phyloP scores from a whole-genome alignment of 2,113 vertebrate species.

The Odocoileus virginianus region DNA sequence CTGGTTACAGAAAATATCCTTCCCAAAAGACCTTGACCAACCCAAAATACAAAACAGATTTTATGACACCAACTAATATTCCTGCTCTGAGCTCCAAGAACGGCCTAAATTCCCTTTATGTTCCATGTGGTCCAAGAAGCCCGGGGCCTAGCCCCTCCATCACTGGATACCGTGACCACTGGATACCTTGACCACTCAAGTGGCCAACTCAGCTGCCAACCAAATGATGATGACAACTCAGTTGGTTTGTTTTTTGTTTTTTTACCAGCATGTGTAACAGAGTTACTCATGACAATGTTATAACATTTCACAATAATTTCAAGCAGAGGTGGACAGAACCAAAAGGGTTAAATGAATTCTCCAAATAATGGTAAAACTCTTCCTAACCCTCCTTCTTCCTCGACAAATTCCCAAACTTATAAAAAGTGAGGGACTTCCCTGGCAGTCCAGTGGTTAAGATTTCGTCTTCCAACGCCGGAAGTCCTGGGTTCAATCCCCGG shows the following conservation, averaged over 20 bases:
- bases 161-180: no score
- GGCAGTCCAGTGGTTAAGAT: not conserved
- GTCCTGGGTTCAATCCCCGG: not conserved
- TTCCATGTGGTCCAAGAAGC: not conserved
- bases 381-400: not conserved
- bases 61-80: not conserved
- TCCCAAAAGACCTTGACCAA: not conserved
- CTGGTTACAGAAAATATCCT: not conserved
- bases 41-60: not conserved
- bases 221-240: accelerated
- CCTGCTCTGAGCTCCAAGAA: not conserved
- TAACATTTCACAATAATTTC: not conserved
- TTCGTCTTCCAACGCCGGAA: not conserved
- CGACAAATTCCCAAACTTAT: not conserved
- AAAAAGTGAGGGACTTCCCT: not conserved
- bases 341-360: not conserved
- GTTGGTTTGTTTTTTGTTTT: not conserved
- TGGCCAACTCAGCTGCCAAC: not conserved
- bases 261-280: accelerated
- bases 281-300: accelerated
- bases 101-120: not conserved
- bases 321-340: not conserved
- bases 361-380: not conserved
- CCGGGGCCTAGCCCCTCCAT: not conserved
- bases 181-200: not conserved